Percentiles rank a stretch among this genome's conserved stretches.
These are phyloP conservation scores for Gallinago stenura DNA, from an alignment of 2,797 vertebrate species.

Conservation along the genomic window DNA sequence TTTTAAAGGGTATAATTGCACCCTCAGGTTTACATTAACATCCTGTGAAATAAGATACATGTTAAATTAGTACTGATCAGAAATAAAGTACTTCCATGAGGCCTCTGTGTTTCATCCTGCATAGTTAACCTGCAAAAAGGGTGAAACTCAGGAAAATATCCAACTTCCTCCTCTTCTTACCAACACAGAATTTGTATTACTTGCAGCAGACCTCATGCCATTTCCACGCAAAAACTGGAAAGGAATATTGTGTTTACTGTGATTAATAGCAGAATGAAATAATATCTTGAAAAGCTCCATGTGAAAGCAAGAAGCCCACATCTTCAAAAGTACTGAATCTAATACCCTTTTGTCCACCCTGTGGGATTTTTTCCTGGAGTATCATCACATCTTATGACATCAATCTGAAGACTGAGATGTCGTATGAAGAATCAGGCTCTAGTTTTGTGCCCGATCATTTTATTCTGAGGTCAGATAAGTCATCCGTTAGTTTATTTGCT, in stretches of 20 bases:
- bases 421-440: not conserved
- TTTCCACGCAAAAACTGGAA: not conserved
- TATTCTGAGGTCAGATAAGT: not conserved
- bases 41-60: conserved; percentile 51
- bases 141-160: not conserved
- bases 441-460: not conserved
- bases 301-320: not conserved
- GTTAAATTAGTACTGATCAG: conserved; percentile 47
- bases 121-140: not conserved
- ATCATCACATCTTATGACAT: not conserved
- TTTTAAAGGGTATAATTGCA: conserved; percentile 47
- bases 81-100: conserved; percentile 16
- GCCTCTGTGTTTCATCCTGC: not conserved
- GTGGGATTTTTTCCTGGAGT: not conserved
- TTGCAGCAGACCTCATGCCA: not conserved
- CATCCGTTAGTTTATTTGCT: not conserved
- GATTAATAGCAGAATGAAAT: not conserved
- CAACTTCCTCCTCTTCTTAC: not conserved
- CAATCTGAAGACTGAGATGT: not conserved
- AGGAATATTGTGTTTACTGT: not conserved
- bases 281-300: not conserved
- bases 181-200: not conserved
- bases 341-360: not conserved
- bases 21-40: conserved; percentile 15
- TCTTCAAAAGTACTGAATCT: not conserved